Conservation (phyloP, 2,113 vertebrate species). For the Theropithecus gelada region DNA sequence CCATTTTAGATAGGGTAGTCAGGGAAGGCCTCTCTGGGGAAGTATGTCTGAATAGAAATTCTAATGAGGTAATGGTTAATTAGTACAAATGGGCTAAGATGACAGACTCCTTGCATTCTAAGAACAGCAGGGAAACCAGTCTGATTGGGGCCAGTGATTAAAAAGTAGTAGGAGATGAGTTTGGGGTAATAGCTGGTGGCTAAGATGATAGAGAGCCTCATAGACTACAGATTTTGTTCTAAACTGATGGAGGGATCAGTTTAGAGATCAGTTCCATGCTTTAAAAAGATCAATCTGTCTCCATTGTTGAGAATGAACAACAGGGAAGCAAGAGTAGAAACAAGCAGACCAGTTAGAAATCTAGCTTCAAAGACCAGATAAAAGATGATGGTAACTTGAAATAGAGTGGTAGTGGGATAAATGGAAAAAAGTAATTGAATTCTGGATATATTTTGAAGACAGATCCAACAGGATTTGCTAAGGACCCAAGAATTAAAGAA, state of each 20-base stretch:
- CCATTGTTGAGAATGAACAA: not conserved
- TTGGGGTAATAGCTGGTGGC: not conserved
- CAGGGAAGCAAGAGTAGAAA: not conserved
- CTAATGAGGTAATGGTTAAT: not conserved
- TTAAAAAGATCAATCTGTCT: not conserved
- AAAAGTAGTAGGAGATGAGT: not conserved
- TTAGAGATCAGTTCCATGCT: not conserved
- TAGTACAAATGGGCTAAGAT: not conserved
- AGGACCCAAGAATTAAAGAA: not conserved
- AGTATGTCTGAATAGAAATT: not conserved
- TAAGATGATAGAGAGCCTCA: not conserved
- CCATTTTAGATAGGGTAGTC: not conserved
- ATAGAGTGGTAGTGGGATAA: not conserved
- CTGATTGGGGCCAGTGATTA: not conserved
- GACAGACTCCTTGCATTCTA: not conserved
- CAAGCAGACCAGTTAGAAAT: not conserved
- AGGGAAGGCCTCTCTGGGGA: not conserved
- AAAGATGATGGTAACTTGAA: not conserved
- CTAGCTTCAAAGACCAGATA: not conserved
- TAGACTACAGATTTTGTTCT: not conserved
- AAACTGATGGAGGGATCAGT: not conserved
- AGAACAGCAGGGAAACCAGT: not conserved
- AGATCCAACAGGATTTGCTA: not conserved
- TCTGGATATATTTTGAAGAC: not conserved
- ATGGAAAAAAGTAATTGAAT: not conserved